phyloP scores from a whole-genome alignment of 2,888 invertebrate species.

The Hybos culiciformis region DNA sequence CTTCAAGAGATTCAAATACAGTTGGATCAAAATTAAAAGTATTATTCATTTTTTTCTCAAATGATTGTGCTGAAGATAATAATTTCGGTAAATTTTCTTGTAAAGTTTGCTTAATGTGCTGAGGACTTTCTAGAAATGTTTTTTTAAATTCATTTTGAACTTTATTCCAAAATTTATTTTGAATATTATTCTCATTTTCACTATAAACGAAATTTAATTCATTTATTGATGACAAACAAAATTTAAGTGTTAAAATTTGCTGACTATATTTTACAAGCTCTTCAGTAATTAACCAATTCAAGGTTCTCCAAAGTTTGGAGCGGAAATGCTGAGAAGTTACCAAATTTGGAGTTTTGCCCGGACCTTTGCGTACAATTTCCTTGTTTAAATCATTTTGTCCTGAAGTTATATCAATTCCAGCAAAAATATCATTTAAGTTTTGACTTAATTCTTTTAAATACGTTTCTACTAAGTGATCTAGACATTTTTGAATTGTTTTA shows the following conservation, averaged over 20 bases:
- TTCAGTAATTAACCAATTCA: conserved; percentile 72
- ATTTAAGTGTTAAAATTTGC: conserved; percentile 39
- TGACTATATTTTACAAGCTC: conserved; percentile 57
- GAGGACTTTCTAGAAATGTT: conserved; percentile 28
- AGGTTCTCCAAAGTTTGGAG: conserved; percentile 68
- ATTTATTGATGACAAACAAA: conserved; percentile 27
- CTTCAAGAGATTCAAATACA: conserved; percentile 29
- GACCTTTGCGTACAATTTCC: conserved; percentile 26
- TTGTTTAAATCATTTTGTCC: conserved; percentile 26
- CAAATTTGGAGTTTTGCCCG: conserved; percentile 40
- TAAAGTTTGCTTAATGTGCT: conserved; percentile 30
- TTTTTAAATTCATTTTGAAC: conserved; percentile 36
- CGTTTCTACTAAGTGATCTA: conserved; percentile 31
- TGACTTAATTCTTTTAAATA: conserved; percentile 32
- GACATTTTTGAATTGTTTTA: conserved; percentile 29
- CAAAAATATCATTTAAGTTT: conserved; percentile 33
- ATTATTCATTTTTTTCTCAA: conserved; percentile 26
- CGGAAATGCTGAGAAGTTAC: conserved; percentile 41
- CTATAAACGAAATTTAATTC: conserved; percentile 22
- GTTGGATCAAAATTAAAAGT: conserved; percentile 28
- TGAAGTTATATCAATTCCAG: conserved; percentile 33
- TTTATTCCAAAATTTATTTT: conserved; percentile 41
- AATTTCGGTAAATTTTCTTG: conserved; percentile 34
- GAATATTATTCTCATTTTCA: conserved; percentile 29
- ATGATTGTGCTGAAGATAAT: conserved; percentile 24